Evolutionary conservation across 2,888 invertebrate genomes (phyloP), one percentile per base, ranked within the genome.

Genomic region (Cenopis cana): DNA sequence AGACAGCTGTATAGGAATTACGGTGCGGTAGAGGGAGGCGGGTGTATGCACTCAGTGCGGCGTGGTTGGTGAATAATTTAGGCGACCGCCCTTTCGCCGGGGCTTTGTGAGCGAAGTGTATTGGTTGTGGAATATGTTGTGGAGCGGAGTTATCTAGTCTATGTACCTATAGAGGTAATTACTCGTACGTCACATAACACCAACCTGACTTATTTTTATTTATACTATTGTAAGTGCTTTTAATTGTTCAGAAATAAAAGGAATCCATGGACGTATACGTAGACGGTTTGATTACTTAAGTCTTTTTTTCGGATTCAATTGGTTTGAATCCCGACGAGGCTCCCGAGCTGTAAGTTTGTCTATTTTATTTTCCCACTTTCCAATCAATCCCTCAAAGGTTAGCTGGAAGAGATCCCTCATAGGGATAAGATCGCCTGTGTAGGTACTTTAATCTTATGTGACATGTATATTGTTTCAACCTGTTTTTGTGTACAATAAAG

Each of bases 21-120:
- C 12, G 0, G 0, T 72, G 65, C 2, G 82, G 36, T 69, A 46
- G 80, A 90, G 64, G 49, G 86, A 82, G 89, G 85, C 36, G 64
- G 80, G 64, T 83, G 79, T 83, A 84, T 74, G 81, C 83, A 81
- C 90, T 90, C 91, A 88, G 91, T 90, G 84, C 87, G 83, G 87
- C 89, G 82, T 82, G 84, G 85, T 78, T 81, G 69, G 76, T 92
- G 91, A 90, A 92, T 93, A 89, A 91, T 93, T 91, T 85, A 93
- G 82, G 81, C 87, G 86, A 86, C 88, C 90, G 89, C 90, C 91
- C 91, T 92, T 92, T 91, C 77, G 88, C 79, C 79, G 78, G 75
- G 74, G 75, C 76, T 78, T 73, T 76, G 69, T 69, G 38, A 38
- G 17, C 52, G 49, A 56, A 41, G 55, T 49, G 60, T 71, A 73